Evolutionary conservation across 2,888 invertebrate species (phyloP).

Genomic region (Philhelius pedissequus): DNA sequence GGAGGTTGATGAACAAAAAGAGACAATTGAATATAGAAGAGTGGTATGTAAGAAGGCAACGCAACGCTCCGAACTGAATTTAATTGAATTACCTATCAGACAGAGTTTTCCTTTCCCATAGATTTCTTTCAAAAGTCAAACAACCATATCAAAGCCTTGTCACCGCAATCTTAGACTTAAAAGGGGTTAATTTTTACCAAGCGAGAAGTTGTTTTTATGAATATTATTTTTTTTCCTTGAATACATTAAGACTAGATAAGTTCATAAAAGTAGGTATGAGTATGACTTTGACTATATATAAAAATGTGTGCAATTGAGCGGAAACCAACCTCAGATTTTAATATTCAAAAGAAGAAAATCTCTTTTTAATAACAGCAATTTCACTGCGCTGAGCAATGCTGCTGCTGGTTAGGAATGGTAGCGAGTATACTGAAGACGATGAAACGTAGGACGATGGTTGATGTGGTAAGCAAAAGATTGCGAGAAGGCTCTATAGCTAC

Average conservation of each 20-base stretch:
- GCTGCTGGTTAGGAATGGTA: constrained; percentile 33
- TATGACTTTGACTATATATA: too few relatives aligned
- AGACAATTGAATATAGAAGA: constrained; percentile 25
- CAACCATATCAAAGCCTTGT: constrained; percentile 24
- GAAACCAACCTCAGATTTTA: constrained; percentile 61
- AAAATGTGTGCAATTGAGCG: constrained; percentile 63
- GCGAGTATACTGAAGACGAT: not conserved
- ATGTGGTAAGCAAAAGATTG: constrained; percentile 19
- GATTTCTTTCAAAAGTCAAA: not conserved
- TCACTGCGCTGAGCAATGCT: constrained; percentile 52
- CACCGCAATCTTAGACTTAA: constrained; percentile 22
- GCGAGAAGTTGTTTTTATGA: not conserved
- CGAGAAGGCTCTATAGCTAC: constrained; percentile 2
- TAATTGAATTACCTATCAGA: not conserved
- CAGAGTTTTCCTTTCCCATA: constrained; percentile 8
- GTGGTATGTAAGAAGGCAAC: not conserved
- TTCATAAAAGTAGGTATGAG: not conserved
- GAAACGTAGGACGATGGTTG: not conserved
- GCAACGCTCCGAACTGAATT: not conserved
- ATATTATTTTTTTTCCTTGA: not conserved
- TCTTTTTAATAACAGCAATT: constrained; percentile 68
- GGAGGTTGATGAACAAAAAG: constrained; percentile 19
- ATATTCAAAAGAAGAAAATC: constrained; percentile 57
- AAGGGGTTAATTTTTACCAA: not conserved
- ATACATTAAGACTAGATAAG: not conserved